Evolutionary conservation across 2,888 invertebrate species (phyloP), one percentile per base, ranked within the genome.

Genomic region (Spialia ferax): DNA sequence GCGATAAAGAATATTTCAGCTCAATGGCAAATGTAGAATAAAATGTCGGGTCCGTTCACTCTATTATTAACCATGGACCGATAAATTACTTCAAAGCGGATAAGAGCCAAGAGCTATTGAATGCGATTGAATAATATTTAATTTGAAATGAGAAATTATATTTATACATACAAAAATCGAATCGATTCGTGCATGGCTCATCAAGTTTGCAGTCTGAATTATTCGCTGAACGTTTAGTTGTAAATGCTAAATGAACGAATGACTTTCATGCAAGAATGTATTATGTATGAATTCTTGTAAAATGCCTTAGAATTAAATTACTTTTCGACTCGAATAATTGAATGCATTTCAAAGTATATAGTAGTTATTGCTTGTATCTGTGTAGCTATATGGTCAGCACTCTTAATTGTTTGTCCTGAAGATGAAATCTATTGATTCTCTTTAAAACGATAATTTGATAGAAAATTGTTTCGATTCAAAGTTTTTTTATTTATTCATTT

Each of bases 61-160:
- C 60, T 66, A 60, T 60, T 66, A 66, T 66, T 66, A 66, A 67
- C 67, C 67, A 48, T 61, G 48, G 45, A 55, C 55, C 45, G 18
- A 48, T 67, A 61, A 67, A 61, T 56, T 61, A 61, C 45, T 61
- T 67, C 54, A 61, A 61, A 61, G 60, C 66, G 66, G 66, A 61
- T 67, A 67, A 67, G 66, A 67, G 66, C 60, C 66, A 66, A 66
- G 60, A 61, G 42, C 26, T 52, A 66, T 66, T 66, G 60, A 66
- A 32, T 15, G 18, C 54, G 45, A 67, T 55, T 67, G 66, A 61
- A 67, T 61, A 61, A 61, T 55, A n/a, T n/a, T n/a, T n/a, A 67
- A 61, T 67, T 66, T 61, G 32, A 63, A 42, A 32, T 67, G 54
- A 54, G 35, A 48, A 57, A 42, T 42, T 50, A 26, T 5, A 26